Evolutionary conservation across 2,113 vertebrate genomes (phyloP).

Genomic region (Oncorhynchus nerka): DNA sequence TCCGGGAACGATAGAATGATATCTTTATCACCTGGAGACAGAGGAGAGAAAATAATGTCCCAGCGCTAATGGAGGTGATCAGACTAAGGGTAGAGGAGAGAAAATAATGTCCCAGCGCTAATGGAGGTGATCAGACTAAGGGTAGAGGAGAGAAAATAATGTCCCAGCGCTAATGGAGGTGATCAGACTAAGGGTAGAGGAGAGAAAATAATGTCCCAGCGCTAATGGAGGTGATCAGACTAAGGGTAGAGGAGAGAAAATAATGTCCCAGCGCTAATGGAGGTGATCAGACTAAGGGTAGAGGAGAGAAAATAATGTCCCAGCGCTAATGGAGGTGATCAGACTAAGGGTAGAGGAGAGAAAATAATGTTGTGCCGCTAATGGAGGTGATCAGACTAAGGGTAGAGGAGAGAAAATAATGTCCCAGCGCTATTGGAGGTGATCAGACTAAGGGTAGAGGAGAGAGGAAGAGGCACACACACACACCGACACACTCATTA

Average conservation of each 20-base stretch:
- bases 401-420: constrained; percentile 3
- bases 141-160: constrained; percentile 2
- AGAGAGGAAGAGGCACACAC: background rate
- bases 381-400: background rate
- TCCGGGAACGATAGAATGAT: constrained; percentile 17
- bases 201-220: constrained; percentile 18
- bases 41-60: constrained; percentile 15
- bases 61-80: background rate
- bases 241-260: background rate
- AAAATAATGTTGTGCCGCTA: constrained; percentile 12
- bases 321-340: background rate
- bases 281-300: background rate
- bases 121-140: background rate
- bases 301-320: constrained; percentile 15
- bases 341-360: background rate
- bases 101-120: constrained; percentile 7
- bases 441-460: background rate
- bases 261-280: constrained; percentile 5
- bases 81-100: background rate
- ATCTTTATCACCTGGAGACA: constrained; percentile 34
- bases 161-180: constrained; percentile 3
- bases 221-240: background rate
- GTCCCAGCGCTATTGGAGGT: constrained; percentile 2
- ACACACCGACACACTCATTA: background rate
- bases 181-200: background rate